A percentile compares a stretch with the other conserved stretches of the same genome.
Conservation (phyloP, 2,888 invertebrate species). For the Doris montereyensis region DNA sequence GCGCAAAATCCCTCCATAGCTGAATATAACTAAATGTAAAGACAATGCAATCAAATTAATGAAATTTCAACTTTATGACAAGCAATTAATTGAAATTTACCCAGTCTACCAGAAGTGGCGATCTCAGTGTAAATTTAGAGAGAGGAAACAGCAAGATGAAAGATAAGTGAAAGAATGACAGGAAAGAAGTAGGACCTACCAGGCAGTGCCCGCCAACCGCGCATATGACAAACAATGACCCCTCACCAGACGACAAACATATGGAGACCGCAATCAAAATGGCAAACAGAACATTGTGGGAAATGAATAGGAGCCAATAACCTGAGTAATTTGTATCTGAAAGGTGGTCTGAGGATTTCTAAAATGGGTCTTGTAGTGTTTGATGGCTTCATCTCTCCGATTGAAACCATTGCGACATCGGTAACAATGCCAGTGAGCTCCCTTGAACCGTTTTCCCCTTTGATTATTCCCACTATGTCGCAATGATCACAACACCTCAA, state of each 20-base stretch:
- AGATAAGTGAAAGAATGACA: too few relatives aligned
- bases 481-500: conserved; percentile 72
- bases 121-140: too few relatives aligned
- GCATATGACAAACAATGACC: not conserved
- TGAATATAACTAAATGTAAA: too few relatives aligned
- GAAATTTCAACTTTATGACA: too few relatives aligned
- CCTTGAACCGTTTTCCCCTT: conserved; percentile 72
- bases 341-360: conserved; percentile 72
- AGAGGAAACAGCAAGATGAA: too few relatives aligned
- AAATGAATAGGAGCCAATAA: conserved; percentile 42
- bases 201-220: too few relatives aligned
- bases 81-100: too few relatives aligned
- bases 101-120: too few relatives aligned
- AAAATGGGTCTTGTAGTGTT: conserved; percentile 73
- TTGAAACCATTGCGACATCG: conserved; percentile 72
- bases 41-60: too few relatives aligned
- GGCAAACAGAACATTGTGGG: too few relatives aligned
- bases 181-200: too few relatives aligned
- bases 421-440: conserved; percentile 73
- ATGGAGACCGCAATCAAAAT: not conserved
- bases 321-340: conserved; percentile 72
- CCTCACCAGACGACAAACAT: not conserved
- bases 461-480: conserved; percentile 72
- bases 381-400: conserved; percentile 71
- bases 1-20: too few relatives aligned